A percentile compares a stretch with the other conserved stretches of the same genome.
These are phyloP conservation scores for Nerophis ophidion DNA, from an alignment of 2,113 vertebrate genomes.

Conservation along the genomic window DNA sequence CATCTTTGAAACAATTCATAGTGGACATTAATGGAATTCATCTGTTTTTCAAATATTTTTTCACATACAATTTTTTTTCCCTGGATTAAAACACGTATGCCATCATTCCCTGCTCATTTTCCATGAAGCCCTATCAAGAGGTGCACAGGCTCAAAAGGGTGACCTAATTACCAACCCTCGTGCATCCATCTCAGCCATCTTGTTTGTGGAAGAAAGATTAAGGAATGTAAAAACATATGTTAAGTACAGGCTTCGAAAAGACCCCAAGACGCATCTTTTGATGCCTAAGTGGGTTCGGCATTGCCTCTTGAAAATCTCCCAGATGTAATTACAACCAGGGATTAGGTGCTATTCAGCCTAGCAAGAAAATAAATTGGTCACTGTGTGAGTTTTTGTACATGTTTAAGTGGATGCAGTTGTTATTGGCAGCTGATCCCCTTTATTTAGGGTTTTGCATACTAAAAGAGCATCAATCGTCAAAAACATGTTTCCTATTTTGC, in stretches of 20 bases:
- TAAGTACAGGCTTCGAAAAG: constrained; percentile 54
- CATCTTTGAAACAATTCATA: too few species aligned
- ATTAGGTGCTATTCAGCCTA: constrained; percentile 45
- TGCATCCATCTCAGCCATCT: constrained; percentile 26
- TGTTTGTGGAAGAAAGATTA: constrained; percentile 57
- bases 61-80: too few species aligned
- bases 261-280: constrained; percentile 33
- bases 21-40: too few species aligned
- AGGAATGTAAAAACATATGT: constrained; percentile 37
- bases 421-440: constrained; percentile 43
- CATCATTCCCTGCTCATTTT: constrained; percentile 38
- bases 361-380: constrained; percentile 51
- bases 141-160: constrained; percentile 8
- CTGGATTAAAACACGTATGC: not conserved
- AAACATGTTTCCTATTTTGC: not conserved
- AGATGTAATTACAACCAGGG: constrained; percentile 56
- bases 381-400: constrained; percentile 51
- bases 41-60: too few species aligned
- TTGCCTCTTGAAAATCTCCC: constrained; percentile 28
- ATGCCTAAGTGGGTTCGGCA: constrained; percentile 35
- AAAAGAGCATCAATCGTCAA: constrained; percentile 3
- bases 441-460: not conserved
- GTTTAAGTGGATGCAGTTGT: constrained; percentile 33
- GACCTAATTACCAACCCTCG: constrained; percentile 43
- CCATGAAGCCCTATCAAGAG: constrained; percentile 33